phyloP scores from a whole-genome alignment of 2,797 vertebrate genomes.

The Amazona finschi region DNA sequence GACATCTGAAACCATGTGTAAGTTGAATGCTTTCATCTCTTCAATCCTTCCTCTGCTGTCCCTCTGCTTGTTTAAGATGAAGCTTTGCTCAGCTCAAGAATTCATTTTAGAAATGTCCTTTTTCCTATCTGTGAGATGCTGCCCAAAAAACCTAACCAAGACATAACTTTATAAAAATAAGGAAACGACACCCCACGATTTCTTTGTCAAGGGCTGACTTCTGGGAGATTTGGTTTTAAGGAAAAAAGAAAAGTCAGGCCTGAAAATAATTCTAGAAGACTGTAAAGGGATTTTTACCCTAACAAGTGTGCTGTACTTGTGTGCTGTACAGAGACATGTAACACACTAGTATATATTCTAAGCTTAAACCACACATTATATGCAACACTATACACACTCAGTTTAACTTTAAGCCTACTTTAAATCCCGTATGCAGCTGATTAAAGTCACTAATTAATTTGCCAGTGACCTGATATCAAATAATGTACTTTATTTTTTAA shows the following conservation, averaged over 20 bases:
- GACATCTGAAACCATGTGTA: neutral
- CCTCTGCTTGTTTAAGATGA: neutral
- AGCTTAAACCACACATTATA: neutral
- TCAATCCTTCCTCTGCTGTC: neutral
- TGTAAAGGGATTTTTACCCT: neutral
- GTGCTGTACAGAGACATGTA: neutral
- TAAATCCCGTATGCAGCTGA: neutral
- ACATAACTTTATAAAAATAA: neutral
- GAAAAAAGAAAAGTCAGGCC: neutral
- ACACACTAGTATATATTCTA: neutral
- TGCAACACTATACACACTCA: neutral
- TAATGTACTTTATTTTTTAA: neutral
- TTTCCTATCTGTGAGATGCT: neutral
- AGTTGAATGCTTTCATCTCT: neutral
- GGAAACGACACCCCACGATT: neutral
- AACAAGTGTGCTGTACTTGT: neutral
- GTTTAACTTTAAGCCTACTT: neutral
- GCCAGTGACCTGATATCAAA: neutral
- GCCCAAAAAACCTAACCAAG: neutral
- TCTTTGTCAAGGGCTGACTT: neutral
- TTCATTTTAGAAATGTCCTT: neutral
- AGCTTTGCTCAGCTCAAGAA: neutral
- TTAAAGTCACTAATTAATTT: neutral
- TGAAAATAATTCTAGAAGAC: neutral
- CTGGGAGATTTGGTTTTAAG: neutral